Conservation (phyloP, 2,113 vertebrate species). For the Pachypanchax playfairii region DNA sequence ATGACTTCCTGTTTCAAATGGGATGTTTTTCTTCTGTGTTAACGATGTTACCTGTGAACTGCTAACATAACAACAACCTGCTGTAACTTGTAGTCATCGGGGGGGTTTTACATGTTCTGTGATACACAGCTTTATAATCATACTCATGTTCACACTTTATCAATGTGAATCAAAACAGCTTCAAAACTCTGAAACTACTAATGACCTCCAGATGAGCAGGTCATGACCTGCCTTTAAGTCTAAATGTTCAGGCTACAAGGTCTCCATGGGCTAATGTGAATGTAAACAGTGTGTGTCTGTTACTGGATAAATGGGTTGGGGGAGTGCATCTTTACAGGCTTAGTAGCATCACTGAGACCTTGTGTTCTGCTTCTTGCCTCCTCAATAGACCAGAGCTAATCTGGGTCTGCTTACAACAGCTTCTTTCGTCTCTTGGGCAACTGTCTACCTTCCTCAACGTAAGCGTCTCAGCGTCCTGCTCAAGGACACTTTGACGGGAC, state of each 20-base stretch:
- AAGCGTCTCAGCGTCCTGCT: slow-evolving; percentile 31
- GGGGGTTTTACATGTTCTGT: slow-evolving; percentile 15
- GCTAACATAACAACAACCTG: slow-evolving; percentile 1
- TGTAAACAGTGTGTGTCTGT: slow-evolving; percentile 60
- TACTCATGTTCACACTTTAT: slow-evolving; percentile 35
- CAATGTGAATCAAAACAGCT: slow-evolving; percentile 30
- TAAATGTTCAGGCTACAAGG: slow-evolving; percentile 27
- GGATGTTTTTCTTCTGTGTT: not conserved
- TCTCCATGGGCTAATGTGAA: slow-evolving; percentile 58
- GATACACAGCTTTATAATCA: slow-evolving; percentile 2
- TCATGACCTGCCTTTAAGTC: slow-evolving; percentile 49
- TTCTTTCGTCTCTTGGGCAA: slow-evolving; percentile 29
- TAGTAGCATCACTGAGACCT: slow-evolving; percentile 58
- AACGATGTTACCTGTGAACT: not conserved
- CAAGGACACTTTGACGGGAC: slow-evolving; percentile 55
- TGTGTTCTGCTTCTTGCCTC: slow-evolving; percentile 70
- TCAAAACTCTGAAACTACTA: slow-evolving; percentile 16
- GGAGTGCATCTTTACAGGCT: slow-evolving; percentile 59
- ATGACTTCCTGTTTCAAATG: not conserved
- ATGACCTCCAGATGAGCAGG: slow-evolving; percentile 31
- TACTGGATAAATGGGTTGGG: slow-evolving; percentile 54
- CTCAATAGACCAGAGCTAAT: slow-evolving; percentile 76
- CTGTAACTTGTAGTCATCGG: slow-evolving; percentile 1
- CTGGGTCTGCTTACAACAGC: slow-evolving; percentile 48
- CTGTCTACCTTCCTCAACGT: slow-evolving; percentile 12